A percentile compares a stretch with the other conserved stretches of the same genome.
Evolutionary conservation across 2,888 invertebrate genomes (phyloP).

Genomic region (Leucophenga maculata): DNA sequence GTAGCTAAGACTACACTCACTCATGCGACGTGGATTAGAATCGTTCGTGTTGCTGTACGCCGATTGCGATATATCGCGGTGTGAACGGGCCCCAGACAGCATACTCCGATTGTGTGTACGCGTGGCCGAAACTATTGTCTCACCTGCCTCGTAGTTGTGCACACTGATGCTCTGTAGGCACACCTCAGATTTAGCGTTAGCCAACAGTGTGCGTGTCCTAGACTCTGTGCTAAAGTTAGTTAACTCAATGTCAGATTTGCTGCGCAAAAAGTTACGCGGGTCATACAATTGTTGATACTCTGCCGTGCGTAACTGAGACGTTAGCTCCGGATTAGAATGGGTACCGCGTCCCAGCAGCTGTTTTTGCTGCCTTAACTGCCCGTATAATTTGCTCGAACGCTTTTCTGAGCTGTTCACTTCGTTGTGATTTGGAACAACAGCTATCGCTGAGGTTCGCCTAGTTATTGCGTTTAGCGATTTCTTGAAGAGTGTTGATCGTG

Average conservation of each 20-base stretch:
- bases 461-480: slow-evolving; percentile 30
- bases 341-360: slow-evolving; percentile 54
- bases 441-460: slow-evolving; percentile 19
- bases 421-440: neutral
- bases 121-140: slow-evolving; percentile 24
- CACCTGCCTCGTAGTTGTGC: slow-evolving; percentile 53
- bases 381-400: slow-evolving; percentile 23
- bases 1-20: slow-evolving; percentile 65
- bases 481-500: slow-evolving; percentile 28
- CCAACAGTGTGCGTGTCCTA: slow-evolving; percentile 41
- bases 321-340: slow-evolving; percentile 58
- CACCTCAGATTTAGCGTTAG: slow-evolving; percentile 70
- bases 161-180: slow-evolving; percentile 70
- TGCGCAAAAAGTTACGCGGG: slow-evolving; percentile 57
- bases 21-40: slow-evolving; percentile 61
- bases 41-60: slow-evolving; percentile 38
- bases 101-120: slow-evolving; percentile 32
- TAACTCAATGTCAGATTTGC: slow-evolving; percentile 70
- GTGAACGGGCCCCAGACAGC: slow-evolving; percentile 67
- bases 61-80: slow-evolving; percentile 65
- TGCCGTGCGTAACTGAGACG: slow-evolving; percentile 35
- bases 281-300: slow-evolving; percentile 39
- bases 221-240: slow-evolving; percentile 46
- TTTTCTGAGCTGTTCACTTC: slow-evolving; percentile 18
- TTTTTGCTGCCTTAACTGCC: slow-evolving; percentile 46